These are phyloP conservation scores for Menura novaehollandiae DNA, from an alignment of 2,113 vertebrate genomes.

Conservation along the genomic window DNA sequence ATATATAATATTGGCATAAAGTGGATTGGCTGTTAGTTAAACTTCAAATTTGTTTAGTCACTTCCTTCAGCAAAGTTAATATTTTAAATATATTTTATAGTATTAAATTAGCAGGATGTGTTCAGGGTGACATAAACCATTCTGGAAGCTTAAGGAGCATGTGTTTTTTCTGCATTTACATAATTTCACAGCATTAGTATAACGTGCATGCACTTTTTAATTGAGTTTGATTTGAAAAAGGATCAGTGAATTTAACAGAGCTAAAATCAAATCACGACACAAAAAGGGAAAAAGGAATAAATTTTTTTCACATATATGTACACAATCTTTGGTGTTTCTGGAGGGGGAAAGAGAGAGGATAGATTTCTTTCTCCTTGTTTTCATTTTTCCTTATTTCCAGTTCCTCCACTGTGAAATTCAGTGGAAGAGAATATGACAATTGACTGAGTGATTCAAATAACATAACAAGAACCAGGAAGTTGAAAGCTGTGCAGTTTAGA, in stretches of 20 bases:
- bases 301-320: background rate
- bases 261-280: background rate
- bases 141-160: background rate
- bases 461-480: background rate
- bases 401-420: background rate
- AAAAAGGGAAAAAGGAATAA: background rate
- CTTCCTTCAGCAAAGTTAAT: background rate
- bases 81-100: background rate
- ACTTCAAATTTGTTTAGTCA: background rate
- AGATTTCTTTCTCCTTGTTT: background rate
- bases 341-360: background rate
- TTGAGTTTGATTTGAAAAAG: background rate
- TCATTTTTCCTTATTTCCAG: background rate
- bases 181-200: background rate
- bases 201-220: background rate
- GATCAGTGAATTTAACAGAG: background rate
- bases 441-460: background rate
- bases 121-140: background rate
- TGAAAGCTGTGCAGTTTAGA: background rate
- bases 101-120: background rate
- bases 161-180: background rate
- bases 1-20: background rate
- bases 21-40: background rate
- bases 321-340: background rate
- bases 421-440: background rate